Conservation (phyloP, 2,113 vertebrate genomes). For the Thymallus thymallus region DNA sequence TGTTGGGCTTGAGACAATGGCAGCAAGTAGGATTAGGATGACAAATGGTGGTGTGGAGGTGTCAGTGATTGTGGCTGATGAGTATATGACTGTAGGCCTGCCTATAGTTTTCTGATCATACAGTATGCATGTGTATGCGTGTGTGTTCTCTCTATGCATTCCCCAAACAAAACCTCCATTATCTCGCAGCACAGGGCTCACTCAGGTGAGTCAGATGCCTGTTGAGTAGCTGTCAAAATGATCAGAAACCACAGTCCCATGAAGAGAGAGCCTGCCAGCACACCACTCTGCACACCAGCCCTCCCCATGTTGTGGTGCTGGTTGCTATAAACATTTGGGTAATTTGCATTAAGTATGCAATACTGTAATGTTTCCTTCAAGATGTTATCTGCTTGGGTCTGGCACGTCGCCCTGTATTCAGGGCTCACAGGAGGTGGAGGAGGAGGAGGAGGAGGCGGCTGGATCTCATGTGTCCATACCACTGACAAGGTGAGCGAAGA, state of each 20-base stretch:
- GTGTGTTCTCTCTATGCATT: neutral
- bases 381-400: conserved; percentile 85
- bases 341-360: conserved; percentile 87
- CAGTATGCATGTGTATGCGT: neutral
- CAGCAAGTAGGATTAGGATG: neutral
- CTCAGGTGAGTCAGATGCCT: conserved; percentile 54
- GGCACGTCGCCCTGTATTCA: conserved; percentile 74
- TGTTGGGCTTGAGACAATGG: neutral
- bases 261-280: conserved; percentile 49
- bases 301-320: conserved; percentile 83
- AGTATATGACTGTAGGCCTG: neutral
- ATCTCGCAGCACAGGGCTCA: conserved; percentile 23
- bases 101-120: neutral
- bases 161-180: conserved; percentile 59
- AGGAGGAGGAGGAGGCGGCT: conserved; percentile 21
- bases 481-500: conserved; percentile 56
- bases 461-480: conserved; percentile 47
- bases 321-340: conserved; percentile 96
- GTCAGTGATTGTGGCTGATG: neutral
- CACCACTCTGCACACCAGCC: conserved; percentile 68
- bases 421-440: conserved; percentile 25
- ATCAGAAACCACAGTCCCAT: conserved; percentile 65
- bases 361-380: conserved; percentile 88
- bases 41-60: neutral
- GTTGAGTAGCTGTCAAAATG: conserved; percentile 65